Evolutionary conservation across 2,797 vertebrate genomes (phyloP).

Genomic region (Helarctos malayanus): DNA sequence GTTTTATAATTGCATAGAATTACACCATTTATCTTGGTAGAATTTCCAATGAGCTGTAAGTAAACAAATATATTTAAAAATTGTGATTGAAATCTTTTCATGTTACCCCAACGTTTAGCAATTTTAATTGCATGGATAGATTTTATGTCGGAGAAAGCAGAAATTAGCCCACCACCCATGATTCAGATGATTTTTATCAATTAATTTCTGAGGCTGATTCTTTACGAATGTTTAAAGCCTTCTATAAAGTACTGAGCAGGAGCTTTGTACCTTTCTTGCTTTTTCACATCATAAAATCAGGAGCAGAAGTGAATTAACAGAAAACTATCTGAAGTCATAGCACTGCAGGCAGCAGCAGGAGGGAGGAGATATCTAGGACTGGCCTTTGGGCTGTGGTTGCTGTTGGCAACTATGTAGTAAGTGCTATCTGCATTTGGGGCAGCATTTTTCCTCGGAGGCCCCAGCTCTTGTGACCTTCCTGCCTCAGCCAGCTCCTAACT

Average conservation of each 20-base stretch:
- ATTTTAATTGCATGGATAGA: conserved; percentile 73
- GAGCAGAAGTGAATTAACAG: conserved; percentile 42
- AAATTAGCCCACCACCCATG: conserved; percentile 71
- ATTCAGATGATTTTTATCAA: conserved; percentile 60
- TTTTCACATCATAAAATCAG: conserved; percentile 56
- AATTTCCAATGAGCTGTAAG: conserved; percentile 77
- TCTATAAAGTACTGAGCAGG: conserved; percentile 44
- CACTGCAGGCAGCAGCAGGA: background rate
- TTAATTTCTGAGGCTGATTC: conserved; percentile 62
- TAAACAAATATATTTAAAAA: conserved; percentile 83
- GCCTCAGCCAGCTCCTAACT: background rate
- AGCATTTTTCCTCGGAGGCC: background rate
- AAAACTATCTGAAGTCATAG: background rate
- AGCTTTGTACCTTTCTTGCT: conserved; percentile 10
- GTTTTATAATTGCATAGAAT: conserved; percentile 85
- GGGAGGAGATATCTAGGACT: background rate
- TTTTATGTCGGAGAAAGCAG: conserved; percentile 72
- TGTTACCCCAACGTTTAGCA: conserved; percentile 62
- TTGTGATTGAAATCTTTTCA: conserved; percentile 69
- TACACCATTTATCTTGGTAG: conserved; percentile 78
- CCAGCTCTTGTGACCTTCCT: background rate
- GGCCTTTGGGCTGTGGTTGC: background rate
- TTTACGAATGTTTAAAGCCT: conserved; percentile 58
- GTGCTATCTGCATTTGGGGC: background rate
- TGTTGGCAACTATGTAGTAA: background rate